Percentiles rank a stretch among this genome's conserved stretches.
These are phyloP conservation scores for Lingula anatina DNA, from an alignment of 2,888 invertebrate genomes.

Conservation along the genomic window DNA sequence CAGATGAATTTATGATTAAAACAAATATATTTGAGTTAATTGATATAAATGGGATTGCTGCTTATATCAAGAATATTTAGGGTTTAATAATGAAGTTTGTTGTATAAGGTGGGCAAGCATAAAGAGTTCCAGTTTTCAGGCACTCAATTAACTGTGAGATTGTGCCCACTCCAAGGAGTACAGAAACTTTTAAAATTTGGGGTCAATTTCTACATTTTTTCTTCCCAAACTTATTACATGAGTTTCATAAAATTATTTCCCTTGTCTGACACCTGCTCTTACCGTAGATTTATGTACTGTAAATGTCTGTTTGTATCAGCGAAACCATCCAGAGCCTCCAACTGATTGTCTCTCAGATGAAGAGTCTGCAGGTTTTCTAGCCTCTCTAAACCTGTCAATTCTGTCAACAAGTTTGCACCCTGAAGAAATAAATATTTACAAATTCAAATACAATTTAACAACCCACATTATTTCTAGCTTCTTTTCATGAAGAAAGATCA, in stretches of 20 bases:
- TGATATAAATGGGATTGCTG: neutral
- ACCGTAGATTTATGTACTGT: constrained; percentile 51
- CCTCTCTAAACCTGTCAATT: constrained; percentile 43
- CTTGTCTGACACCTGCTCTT: too few species aligned
- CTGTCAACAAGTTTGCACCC: constrained; percentile 45
- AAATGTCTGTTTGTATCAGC: constrained; percentile 37
- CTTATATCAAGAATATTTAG: neutral
- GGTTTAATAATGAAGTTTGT: too few species aligned
- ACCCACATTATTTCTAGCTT: too few species aligned
- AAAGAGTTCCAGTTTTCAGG: too few species aligned
- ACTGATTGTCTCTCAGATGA: constrained; percentile 49
- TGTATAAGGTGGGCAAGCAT: too few species aligned
- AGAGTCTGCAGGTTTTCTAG: constrained; percentile 40
- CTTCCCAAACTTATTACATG: too few species aligned
- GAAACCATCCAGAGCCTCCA: constrained; percentile 47
- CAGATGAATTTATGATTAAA: neutral
- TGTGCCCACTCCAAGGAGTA: too few species aligned
- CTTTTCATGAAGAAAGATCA: too few species aligned
- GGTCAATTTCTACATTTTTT: too few species aligned
- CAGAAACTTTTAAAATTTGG: too few species aligned
- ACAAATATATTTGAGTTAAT: neutral
- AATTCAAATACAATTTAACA: neutral
- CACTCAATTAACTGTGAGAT: too few species aligned
- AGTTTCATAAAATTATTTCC: too few species aligned
- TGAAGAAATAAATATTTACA: constrained; percentile 9